Conservation (phyloP, 2,113 vertebrate species). For the Mugil cephalus region DNA sequence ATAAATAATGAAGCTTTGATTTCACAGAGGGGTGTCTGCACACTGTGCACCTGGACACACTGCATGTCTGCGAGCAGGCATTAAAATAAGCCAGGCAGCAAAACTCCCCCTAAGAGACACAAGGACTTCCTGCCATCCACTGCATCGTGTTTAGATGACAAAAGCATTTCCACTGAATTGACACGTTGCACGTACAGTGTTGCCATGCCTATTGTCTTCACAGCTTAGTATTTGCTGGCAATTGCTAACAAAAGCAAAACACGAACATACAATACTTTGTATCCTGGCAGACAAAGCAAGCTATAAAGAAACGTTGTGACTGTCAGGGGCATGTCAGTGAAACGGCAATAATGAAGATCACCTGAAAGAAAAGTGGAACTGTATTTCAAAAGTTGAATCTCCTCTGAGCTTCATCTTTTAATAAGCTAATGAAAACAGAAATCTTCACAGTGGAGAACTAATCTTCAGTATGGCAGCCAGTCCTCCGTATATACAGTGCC, state of each 20-base stretch:
- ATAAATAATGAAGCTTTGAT: slow-evolving; percentile 78
- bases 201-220: slow-evolving; percentile 23
- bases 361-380: background rate
- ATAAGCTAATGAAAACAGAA: slow-evolving; percentile 17
- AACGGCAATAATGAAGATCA: background rate
- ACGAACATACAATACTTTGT: no score
- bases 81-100: slow-evolving; percentile 38
- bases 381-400: background rate
- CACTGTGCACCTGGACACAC: slow-evolving; percentile 65
- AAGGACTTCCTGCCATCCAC: slow-evolving; percentile 41
- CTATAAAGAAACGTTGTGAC: slow-evolving; percentile 1
- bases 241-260: background rate
- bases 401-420: background rate
- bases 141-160: slow-evolving; percentile 39
- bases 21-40: slow-evolving; percentile 64
- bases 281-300: background rate
- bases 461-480: background rate
- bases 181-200: slow-evolving; percentile 4
- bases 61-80: slow-evolving; percentile 55
- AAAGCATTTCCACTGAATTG: slow-evolving; percentile 40
- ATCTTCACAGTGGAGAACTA: background rate
- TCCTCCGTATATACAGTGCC: background rate
- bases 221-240: slow-evolving; percentile 21
- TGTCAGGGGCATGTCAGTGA: background rate
- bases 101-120: slow-evolving; percentile 33